phyloP scores from a whole-genome alignment of 2,888 invertebrate species.

The Acrobasis consociella region DNA sequence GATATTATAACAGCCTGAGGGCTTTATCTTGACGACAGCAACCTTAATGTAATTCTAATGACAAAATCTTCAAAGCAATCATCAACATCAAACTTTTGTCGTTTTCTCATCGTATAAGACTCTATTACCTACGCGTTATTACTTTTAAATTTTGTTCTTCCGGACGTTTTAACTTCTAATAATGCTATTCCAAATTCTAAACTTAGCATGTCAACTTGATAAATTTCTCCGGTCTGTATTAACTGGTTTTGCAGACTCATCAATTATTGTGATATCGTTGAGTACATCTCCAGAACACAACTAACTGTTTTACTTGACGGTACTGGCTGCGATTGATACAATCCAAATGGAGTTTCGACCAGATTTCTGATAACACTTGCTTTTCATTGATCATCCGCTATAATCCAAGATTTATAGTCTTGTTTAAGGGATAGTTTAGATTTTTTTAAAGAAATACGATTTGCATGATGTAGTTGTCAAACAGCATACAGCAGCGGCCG shows the following conservation, averaged over 20 bases:
- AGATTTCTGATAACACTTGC: neutral
- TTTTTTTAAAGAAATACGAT: no score
- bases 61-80: constrained; percentile 18
- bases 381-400: neutral
- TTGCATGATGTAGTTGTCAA: no score
- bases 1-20: constrained; percentile 12
- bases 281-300: neutral
- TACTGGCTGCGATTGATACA: neutral
- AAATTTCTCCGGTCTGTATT: neutral
- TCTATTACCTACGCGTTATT: constrained; percentile 5
- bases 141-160: neutral
- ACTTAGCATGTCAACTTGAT: neutral
- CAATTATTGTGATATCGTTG: neutral
- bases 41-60: constrained; percentile 24
- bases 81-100: constrained; percentile 11
- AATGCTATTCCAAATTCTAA: neutral
- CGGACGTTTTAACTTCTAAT: neutral
- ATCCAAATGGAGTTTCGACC: neutral
- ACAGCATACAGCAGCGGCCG: no score
- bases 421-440: neutral
- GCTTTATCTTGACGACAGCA: constrained; percentile 8
- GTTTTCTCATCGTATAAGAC: neutral
- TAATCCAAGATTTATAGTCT: neutral
- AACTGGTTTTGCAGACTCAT: neutral
- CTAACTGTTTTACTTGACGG: neutral